Evolutionary conservation across 2,113 vertebrate species (phyloP).

Genomic region (Octodon degus): DNA sequence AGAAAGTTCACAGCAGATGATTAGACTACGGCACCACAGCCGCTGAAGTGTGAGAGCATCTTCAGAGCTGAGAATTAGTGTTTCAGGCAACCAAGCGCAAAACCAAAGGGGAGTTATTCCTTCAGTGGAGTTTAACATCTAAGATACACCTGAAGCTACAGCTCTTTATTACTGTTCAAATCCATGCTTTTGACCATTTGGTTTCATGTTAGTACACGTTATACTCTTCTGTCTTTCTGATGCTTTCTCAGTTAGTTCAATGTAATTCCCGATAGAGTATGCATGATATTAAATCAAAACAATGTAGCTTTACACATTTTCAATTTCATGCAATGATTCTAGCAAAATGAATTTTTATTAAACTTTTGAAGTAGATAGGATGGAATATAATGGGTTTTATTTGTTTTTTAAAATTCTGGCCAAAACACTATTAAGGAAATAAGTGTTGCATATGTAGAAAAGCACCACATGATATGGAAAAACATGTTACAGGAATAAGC

Average conservation of each 20-base stretch:
- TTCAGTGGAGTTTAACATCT: conserved; percentile 81
- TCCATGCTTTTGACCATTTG: conserved; percentile 74
- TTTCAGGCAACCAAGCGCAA: conserved; percentile 81
- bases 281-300: background rate
- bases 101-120: conserved; percentile 83
- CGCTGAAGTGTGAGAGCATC: conserved; percentile 86
- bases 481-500: background rate
- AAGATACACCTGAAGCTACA: conserved; percentile 76
- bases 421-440: background rate
- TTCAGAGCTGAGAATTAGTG: conserved; percentile 85
- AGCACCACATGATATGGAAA: background rate
- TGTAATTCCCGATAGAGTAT: conserved; percentile 3
- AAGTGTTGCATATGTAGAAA: background rate
- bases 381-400: background rate
- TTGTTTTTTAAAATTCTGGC: background rate
- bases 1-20: conserved; percentile 86
- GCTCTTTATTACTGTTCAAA: conserved; percentile 74
- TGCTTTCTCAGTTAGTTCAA: conserved; percentile 55
- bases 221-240: conserved; percentile 49
- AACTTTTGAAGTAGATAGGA: background rate
- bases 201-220: conserved; percentile 68
- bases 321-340: background rate
- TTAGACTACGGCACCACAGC: conserved; percentile 82
- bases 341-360: background rate
- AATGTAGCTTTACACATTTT: background rate